These are phyloP conservation scores for Apaloderma vittatum DNA, from an alignment of 2,113 vertebrate species.

Conservation along the genomic window DNA sequence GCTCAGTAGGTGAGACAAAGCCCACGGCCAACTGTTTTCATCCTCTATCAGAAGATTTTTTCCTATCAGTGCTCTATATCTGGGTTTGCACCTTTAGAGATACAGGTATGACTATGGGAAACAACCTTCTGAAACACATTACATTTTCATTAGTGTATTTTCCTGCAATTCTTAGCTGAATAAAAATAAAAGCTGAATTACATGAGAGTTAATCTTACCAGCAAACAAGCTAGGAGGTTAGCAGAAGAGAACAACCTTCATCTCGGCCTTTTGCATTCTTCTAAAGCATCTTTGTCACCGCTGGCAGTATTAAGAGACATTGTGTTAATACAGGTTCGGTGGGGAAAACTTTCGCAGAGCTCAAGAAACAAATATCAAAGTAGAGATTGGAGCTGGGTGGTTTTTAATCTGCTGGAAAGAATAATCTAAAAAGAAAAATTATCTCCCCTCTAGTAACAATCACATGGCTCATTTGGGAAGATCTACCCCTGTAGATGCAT, in stretches of 20 bases:
- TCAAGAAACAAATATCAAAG: neutral
- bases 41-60: neutral
- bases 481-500: fast-evolving
- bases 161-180: neutral
- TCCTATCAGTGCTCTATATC: neutral
- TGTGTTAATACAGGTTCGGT: neutral
- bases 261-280: neutral
- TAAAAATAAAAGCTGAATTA: neutral
- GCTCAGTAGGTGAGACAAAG: neutral
- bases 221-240: neutral
- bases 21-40: fast-evolving
- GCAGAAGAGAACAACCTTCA: neutral
- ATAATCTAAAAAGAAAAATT: neutral
- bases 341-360: neutral
- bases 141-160: neutral
- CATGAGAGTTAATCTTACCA: neutral
- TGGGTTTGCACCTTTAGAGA: neutral
- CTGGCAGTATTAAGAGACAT: neutral
- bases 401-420: neutral
- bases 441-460: neutral
- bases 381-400: neutral
- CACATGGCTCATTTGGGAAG: neutral
- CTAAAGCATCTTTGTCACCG: neutral
- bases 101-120: neutral
- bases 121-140: neutral